These are phyloP conservation scores for Oncorhynchus kisutch DNA, from an alignment of 2,113 vertebrate genomes.

Conservation along the genomic window DNA sequence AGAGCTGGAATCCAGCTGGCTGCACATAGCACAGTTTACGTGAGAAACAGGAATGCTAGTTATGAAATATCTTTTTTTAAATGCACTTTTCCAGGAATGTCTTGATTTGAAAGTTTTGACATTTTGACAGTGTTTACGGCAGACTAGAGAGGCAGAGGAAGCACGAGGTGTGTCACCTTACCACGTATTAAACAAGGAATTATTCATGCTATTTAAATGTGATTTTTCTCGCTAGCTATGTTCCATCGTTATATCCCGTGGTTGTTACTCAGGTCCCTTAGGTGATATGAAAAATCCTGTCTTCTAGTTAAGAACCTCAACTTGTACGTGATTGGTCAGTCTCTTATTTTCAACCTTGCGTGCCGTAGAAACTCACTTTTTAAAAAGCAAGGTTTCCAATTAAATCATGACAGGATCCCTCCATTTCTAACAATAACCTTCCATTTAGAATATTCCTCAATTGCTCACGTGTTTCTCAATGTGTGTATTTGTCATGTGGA, in stretches of 20 bases:
- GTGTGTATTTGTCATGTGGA: constrained; percentile 4
- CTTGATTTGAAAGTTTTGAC: constrained; percentile 39
- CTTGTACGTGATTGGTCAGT: too few relatives aligned
- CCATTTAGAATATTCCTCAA: neutral
- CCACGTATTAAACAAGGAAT: constrained; percentile 42
- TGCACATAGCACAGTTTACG: neutral
- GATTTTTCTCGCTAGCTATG: constrained; percentile 32
- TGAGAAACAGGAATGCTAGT: constrained; percentile 43
- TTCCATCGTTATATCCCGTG: constrained; percentile 42
- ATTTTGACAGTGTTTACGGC: constrained; percentile 52
- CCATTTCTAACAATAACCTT: constrained; percentile 11
- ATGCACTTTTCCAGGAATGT: constrained; percentile 52
- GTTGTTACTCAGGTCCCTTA: constrained; percentile 40
- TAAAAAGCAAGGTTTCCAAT: constrained; percentile 17
- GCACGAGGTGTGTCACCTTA: constrained; percentile 50
- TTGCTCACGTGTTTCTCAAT: neutral
- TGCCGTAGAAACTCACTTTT: constrained; percentile 20
- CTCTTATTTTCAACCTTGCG: neutral
- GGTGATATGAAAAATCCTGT: too few relatives aligned
- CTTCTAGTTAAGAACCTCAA: too few relatives aligned
- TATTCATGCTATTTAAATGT: constrained; percentile 44
- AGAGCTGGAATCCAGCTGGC: constrained; percentile 27
- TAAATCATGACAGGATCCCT: constrained; percentile 30
- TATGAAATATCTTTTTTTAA: constrained; percentile 47
- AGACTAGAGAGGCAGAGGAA: constrained; percentile 43